Base-by-base conservation (phyloP, 2,888 invertebrate genomes). In the Phlogophora meticulosa region DNA sequence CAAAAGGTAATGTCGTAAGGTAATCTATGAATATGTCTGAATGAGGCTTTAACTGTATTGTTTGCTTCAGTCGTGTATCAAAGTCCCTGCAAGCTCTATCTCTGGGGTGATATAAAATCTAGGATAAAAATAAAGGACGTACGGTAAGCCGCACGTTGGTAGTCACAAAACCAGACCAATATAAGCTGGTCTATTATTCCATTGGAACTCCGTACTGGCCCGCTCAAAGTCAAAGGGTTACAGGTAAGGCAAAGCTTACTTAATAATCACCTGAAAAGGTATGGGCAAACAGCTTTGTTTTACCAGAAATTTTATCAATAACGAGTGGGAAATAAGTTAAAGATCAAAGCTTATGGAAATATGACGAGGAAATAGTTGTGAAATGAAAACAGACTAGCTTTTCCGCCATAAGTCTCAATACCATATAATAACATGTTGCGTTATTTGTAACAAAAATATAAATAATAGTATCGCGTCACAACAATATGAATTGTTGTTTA, bases 301-400 rank as follows among this genome's bases (percentile, higher is more conserved):
- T 52, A 70, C 42, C 42, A 43, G 32, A 77, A 42, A 60, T 72
- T 70, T 68, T 32, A 66, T 51, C 51, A 75, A 28, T 22, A 55
- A 52, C 28, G 72, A 76, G 72, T 76, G 71, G 72, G 72, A 61
- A 77, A 55, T 43, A 60, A 76, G 56, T 60, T 61, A 76, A 72
- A 76, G 72, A 72, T 76, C 72, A 72, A 60, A 70, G 71, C 77
- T 76, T 72, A 70, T 72, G 60, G 60, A 76, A 76, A 76, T 76
- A 70, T 57, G 70, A 76, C 77, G 11, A 76, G 71, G 71, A 46
- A 61, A 61, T 43, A 60, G 45, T 76, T 56, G 52, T 70, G 51
- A 59, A 69, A 70, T 60, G 60, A 40, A 72, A 76, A 58, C 38
- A 53, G 57, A n/a, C 4, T 46, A n/a, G 7, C 40, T 42, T 15